Evolutionary conservation across 2,888 invertebrate species (phyloP).

Genomic region (Hypsopygia costalis): DNA sequence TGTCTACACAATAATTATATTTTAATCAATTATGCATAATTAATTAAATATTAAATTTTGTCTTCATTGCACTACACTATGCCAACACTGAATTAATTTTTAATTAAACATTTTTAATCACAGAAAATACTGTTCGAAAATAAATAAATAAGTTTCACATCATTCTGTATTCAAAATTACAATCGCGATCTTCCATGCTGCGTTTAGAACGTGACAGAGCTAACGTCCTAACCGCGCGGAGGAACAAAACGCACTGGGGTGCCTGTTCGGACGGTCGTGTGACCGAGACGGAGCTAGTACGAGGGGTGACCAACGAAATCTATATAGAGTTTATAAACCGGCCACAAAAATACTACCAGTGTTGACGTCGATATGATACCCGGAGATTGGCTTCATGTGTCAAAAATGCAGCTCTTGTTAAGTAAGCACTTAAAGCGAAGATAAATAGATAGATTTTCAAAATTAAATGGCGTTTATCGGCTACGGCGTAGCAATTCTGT

Average conservation of each 20-base stretch:
- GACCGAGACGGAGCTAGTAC: slow-evolving; percentile 40
- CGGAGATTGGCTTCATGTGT: slow-evolving; percentile 3
- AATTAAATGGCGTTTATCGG: too few relatives aligned
- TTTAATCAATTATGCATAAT: background rate
- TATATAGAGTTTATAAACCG: slow-evolving; percentile 50
- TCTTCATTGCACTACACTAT: background rate
- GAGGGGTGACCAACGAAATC: slow-evolving; percentile 46
- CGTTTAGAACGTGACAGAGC: background rate
- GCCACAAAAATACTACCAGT: slow-evolving; percentile 36
- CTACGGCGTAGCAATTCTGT: too few relatives aligned
- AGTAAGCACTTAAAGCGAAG: too few relatives aligned
- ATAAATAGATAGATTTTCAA: too few relatives aligned
- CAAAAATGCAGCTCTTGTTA: slow-evolving; percentile 1
- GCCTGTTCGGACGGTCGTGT: slow-evolving; percentile 33
- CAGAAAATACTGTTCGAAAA: slow-evolving; percentile 15
- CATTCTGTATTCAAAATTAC: slow-evolving; percentile 21
- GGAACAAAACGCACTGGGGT: slow-evolving; percentile 56
- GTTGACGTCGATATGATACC: slow-evolving; percentile 30
- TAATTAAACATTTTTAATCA: background rate
- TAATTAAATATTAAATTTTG: background rate
- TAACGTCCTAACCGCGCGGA: slow-evolving; percentile 32
- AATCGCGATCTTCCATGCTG: slow-evolving; percentile 12
- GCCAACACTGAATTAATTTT: background rate
- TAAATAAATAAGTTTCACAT: slow-evolving; percentile 15
- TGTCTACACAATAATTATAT: background rate